These are phyloP conservation scores for Trachythela sp. DNA, from an alignment of 64 coral and sea anemone genomes.

Conservation along the genomic window DNA sequence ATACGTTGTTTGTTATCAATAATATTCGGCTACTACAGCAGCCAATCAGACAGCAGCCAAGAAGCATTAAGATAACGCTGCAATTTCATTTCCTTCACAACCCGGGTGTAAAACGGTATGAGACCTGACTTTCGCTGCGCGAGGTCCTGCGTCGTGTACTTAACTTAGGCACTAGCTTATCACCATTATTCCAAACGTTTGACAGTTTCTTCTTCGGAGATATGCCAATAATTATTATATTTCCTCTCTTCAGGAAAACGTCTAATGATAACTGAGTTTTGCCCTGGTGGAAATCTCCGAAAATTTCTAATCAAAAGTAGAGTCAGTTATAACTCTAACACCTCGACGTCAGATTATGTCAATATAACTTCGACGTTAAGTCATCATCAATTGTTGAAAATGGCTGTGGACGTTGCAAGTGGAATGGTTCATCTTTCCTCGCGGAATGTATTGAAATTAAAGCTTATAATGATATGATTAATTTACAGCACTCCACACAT, in stretches of 20 bases:
- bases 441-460: neutral
- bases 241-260: neutral
- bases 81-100: neutral
- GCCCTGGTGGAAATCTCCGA: neutral
- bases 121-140: too few species aligned
- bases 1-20: too few species aligned
- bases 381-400: neutral
- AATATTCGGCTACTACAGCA: too few species aligned
- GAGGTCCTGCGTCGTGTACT: too few species aligned
- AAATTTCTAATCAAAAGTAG: neutral
- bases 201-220: neutral
- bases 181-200: too few species aligned
- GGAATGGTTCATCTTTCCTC: constrained; percentile 10
- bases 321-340: neutral
- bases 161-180: too few species aligned
- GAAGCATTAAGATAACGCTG: too few species aligned
- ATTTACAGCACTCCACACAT: too few species aligned
- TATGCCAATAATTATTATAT: neutral
- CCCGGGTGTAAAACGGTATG: too few species aligned
- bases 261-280: neutral
- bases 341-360: neutral
- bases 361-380: neutral
- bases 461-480: neutral
- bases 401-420: neutral
- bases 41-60: too few species aligned